Evolutionary conservation across 2,888 invertebrate species (phyloP).

Genomic region (Axea sp.): DNA sequence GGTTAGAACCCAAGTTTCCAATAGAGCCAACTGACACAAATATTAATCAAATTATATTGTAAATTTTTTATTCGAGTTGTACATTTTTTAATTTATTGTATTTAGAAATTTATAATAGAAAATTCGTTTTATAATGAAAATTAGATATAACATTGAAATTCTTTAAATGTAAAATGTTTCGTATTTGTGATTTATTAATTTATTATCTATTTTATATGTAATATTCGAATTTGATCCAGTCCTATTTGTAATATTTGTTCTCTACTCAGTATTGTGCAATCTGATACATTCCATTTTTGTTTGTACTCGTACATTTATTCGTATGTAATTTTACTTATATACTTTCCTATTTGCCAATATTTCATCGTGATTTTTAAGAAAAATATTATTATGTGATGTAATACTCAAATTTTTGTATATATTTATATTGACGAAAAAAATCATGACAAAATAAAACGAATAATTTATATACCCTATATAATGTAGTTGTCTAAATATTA

Average conservation of each 20-base stretch:
- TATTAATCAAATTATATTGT: constrained; percentile 34
- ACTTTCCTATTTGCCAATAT: constrained; percentile 73
- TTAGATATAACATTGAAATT: constrained; percentile 44
- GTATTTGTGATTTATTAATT: constrained; percentile 69
- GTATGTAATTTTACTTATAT: constrained; percentile 56
- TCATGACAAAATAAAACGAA: constrained; percentile 75
- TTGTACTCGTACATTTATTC: constrained; percentile 62
- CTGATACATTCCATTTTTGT: constrained; percentile 74
- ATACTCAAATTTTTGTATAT: constrained; percentile 78
- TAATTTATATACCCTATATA: constrained; percentile 76
- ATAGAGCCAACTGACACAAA: constrained; percentile 29
- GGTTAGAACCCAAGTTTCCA: constrained; percentile 39
- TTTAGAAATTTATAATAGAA: constrained; percentile 22
- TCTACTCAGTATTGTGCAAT: constrained; percentile 77
- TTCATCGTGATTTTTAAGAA: constrained; percentile 69
- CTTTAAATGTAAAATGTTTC: constrained; percentile 23
- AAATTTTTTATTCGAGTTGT: constrained; percentile 30
- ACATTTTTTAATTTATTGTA: constrained; percentile 42
- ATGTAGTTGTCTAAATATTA: background rate
- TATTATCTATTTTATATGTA: constrained; percentile 74
- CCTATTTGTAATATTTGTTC: constrained; percentile 70
- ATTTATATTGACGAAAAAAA: constrained; percentile 74
- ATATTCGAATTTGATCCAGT: constrained; percentile 66
- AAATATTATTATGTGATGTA: constrained; percentile 69
- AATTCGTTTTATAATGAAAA: constrained; percentile 29